Percentiles rank a stretch among this genome's conserved stretches.
phyloP scores from a whole-genome alignment of 2,113 vertebrate genomes.

The Tetrax tetrax region DNA sequence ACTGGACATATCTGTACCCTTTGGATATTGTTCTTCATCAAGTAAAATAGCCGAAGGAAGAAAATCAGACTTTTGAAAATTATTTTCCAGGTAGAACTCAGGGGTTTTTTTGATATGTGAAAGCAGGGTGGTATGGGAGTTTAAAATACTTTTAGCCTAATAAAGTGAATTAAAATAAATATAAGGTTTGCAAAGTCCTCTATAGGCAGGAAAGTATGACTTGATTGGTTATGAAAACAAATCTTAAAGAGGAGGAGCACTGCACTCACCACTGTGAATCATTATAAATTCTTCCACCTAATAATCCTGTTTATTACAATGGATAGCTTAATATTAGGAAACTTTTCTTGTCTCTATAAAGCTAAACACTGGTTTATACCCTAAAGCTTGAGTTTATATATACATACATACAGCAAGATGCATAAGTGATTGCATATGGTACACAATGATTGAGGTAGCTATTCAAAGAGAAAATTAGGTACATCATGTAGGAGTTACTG shows the following conservation, averaged over 20 bases:
- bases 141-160: not conserved
- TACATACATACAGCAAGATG: not conserved
- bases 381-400: not conserved
- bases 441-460: not conserved
- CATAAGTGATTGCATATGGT: not conserved
- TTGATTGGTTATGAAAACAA: not conserved
- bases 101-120: not conserved
- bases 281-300: not conserved
- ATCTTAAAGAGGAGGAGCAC: not conserved
- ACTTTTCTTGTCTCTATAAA: not conserved
- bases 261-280: not conserved
- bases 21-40: conserved; percentile 25
- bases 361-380: not conserved
- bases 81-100: not conserved
- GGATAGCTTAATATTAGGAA: not conserved
- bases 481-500: not conserved
- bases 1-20: not conserved
- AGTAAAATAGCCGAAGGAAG: conserved; percentile 25
- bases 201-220: not conserved
- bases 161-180: not conserved
- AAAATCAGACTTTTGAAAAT: conserved; percentile 31
- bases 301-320: not conserved
- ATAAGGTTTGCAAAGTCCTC: not conserved
- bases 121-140: not conserved
- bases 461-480: conserved; percentile 28